Evolutionary conservation across 2,797 vertebrate genomes (phyloP).

Genomic region (Phalanger gymnotis): DNA sequence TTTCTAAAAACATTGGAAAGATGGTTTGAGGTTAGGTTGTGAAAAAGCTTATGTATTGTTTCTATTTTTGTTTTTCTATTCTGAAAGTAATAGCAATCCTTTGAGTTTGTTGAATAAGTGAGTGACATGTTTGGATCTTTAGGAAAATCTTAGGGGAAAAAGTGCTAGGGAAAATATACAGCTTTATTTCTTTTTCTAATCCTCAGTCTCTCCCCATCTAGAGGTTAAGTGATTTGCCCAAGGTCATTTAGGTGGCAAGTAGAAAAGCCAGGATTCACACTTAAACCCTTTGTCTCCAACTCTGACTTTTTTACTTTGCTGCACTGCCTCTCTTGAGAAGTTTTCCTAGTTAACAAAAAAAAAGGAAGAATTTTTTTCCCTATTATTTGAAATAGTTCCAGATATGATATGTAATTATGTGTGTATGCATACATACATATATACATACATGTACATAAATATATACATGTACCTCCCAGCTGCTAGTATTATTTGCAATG

Average conservation of each 20-base stretch:
- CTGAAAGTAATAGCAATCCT: too few species aligned
- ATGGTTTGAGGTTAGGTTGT: background rate
- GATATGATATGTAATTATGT: too few species aligned
- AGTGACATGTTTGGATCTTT: background rate
- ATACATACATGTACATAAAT: too few species aligned
- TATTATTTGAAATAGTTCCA: too few species aligned
- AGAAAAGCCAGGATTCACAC: background rate
- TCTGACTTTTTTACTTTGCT: too few species aligned
- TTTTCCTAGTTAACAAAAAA: too few species aligned
- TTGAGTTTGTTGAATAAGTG: background rate
- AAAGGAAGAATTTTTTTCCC: too few species aligned
- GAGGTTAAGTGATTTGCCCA: background rate
- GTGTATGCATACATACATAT: too few species aligned
- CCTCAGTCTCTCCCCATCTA: background rate
- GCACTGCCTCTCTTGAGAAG: too few species aligned
- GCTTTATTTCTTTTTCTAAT: background rate
- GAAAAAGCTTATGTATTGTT: background rate
- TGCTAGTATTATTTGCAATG: too few species aligned
- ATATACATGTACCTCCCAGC: too few species aligned
- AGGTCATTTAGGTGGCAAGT: background rate
- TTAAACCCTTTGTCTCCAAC: background rate
- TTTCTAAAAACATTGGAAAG: background rate
- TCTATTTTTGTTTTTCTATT: too few species aligned
- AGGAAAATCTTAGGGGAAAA: background rate
- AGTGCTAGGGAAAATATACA: background rate